These are phyloP conservation scores for Spilarctia lutea DNA, from an alignment of 2,888 invertebrate species.

Conservation along the genomic window DNA sequence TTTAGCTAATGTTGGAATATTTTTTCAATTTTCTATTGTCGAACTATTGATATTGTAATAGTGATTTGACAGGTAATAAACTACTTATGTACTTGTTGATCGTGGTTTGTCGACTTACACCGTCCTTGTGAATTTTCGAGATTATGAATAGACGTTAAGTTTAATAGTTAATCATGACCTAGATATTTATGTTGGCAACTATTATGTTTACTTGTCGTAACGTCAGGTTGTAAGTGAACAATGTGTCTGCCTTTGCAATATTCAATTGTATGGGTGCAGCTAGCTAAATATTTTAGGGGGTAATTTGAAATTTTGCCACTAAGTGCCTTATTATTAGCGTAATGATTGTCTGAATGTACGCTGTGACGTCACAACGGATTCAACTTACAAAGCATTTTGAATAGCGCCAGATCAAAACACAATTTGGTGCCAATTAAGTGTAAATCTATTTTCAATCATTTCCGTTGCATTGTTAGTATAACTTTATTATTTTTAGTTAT, in stretches of 20 bases:
- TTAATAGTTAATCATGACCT: slow-evolving; percentile 76
- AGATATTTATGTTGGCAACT: slow-evolving; percentile 78
- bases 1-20: slow-evolving; percentile 78
- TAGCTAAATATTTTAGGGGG: slow-evolving; percentile 61
- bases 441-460: slow-evolving; percentile 60
- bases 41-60: slow-evolving; percentile 70
- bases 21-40: slow-evolving; percentile 75
- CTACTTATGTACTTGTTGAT: slow-evolving; percentile 76
- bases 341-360: slow-evolving; percentile 29
- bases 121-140: slow-evolving; percentile 86
- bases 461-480: slow-evolving; percentile 59
- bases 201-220: slow-evolving; percentile 61
- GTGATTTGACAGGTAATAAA: slow-evolving; percentile 72
- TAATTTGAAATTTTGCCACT: slow-evolving; percentile 52
- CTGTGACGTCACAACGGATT: slow-evolving; percentile 24
- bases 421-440: slow-evolving; percentile 65
- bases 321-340: slow-evolving; percentile 59
- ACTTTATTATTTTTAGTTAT: slow-evolving; percentile 51
- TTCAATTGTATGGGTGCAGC: slow-evolving; percentile 70
- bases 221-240: slow-evolving; percentile 58
- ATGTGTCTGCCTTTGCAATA: slow-evolving; percentile 61
- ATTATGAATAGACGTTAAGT: slow-evolving; percentile 81
- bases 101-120: slow-evolving; percentile 83
- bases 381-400: slow-evolving; percentile 24
- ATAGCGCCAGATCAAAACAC: slow-evolving; percentile 30